Evolutionary conservation across 2,797 vertebrate species (phyloP).

Genomic region (Galagoides demidoff): DNA sequence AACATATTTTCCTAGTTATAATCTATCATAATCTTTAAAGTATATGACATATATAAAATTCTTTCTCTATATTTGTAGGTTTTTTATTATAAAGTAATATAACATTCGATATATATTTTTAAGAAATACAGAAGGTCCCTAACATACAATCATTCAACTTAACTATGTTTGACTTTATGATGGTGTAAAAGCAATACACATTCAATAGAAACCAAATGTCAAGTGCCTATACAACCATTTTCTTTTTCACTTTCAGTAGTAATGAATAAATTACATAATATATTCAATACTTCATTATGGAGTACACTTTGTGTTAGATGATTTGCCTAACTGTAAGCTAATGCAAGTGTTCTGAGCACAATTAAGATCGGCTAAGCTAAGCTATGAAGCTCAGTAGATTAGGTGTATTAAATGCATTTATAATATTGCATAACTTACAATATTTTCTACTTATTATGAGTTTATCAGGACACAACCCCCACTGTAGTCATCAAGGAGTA

Average conservation of each 20-base stretch:
- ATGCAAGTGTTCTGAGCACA: not conserved
- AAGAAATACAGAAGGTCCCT: not conserved
- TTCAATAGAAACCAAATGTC: not conserved
- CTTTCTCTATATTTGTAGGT: not conserved
- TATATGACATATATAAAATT: not conserved
- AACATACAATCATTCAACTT: not conserved
- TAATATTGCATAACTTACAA: not conserved
- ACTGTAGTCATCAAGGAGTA: not conserved
- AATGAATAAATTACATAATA: not conserved
- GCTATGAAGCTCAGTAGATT: not conserved
- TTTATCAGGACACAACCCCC: not conserved
- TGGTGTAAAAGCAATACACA: not conserved
- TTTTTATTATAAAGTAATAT: constrained; percentile 24
- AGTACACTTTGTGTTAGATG: not conserved
- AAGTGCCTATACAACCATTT: not conserved
- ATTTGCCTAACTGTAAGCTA: not conserved
- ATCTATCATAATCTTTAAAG: not conserved
- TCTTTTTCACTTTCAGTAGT: not conserved
- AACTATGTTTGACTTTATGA: not conserved
- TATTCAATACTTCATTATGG: not conserved
- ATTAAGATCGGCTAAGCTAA: not conserved
- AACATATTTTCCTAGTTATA: not conserved
- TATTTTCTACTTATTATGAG: not conserved
- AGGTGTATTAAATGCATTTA: not conserved
- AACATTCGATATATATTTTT: not conserved